Percentiles rank a stretch among this genome's conserved stretches.
These are phyloP conservation scores for Metalampra italica DNA, from an alignment of 2,888 invertebrate genomes.

Conservation along the genomic window DNA sequence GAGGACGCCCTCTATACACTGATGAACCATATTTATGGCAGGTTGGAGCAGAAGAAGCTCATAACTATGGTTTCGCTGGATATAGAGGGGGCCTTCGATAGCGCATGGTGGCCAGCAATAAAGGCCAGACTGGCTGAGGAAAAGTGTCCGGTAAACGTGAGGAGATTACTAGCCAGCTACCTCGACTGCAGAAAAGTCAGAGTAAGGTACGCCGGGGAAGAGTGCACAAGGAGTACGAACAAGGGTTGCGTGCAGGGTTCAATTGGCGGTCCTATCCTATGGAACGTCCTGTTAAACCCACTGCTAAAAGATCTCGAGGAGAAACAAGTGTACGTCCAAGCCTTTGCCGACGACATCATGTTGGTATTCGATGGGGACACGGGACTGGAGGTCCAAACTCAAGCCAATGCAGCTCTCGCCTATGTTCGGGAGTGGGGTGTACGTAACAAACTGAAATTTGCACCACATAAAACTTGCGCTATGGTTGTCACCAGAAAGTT, in stretches of 20 bases:
- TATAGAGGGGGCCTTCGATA: conserved; percentile 14
- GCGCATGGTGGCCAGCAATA: conserved; percentile 9
- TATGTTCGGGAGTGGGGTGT: conserved; percentile 13
- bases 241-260: conserved; percentile 17
- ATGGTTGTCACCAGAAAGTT: conserved; percentile 9
- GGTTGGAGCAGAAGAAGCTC: conserved; percentile 1
- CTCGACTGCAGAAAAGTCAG: not conserved
- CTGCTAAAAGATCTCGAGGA: conserved; percentile 2
- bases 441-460: conserved; percentile 11
- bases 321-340: conserved; percentile 6
- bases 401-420: conserved; percentile 8
- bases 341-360: conserved; percentile 13
- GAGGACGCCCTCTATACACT: conserved; percentile 6
- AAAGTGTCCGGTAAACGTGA: conserved; percentile 8
- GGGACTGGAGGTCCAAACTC: conserved; percentile 5
- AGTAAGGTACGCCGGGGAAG: not conserved
- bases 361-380: conserved; percentile 8
- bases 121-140: conserved; percentile 2
- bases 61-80: conserved; percentile 9
- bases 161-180: conserved; percentile 2
- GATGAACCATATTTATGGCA: not conserved
- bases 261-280: conserved; percentile 12
- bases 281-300: conserved; percentile 15
- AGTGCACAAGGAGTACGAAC: not conserved
- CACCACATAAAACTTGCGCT: conserved; percentile 11